Base-by-base conservation (phyloP, 2,888 invertebrate species). In the Drosophila nr. perissopoda region DNA sequence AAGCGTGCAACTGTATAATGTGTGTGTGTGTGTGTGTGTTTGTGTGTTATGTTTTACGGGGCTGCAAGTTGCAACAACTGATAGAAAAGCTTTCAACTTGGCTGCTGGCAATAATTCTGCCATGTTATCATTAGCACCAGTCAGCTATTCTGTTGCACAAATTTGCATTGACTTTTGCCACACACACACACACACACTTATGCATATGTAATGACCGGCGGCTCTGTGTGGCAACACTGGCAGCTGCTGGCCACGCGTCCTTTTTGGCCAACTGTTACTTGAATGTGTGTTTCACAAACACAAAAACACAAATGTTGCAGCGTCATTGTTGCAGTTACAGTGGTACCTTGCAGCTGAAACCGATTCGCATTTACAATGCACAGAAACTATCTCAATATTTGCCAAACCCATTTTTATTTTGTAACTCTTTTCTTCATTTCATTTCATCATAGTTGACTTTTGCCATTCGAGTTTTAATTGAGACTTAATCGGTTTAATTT, bases 191-290 rank as follows among this genome's bases (percentile, higher is more conserved):
- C 25, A 21, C 25, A 48, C n/a, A 49, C 33, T 40, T 56, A n/a
- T 57, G 57, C 40, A 40, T 31, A 21, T 40, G 21, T 25, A 21
- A 73, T 73, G 73, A 45, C 73, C 68, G 51, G 59, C 60, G 75
- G 63, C 69, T 49, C 40, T 29, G 34, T 42, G 49, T 58, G 62
- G 67, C 74, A 74, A 59, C 62, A 21, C 58, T 57, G 73, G 34
- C 80, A 69, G 80, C 77, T 80, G 78, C 80, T 60, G 71, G 53
- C 56, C 74, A 75, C 76, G 76, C 76, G 74, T 53, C 57, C 48
- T 25, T 27, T 36, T 18, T 36, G 64, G 69, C 89, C 89, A 84
- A 87, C 89, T 83, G 83, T 89, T 80, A 38, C 64, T 61, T 33
- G 16, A 25, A 18, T 27, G 21, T 33, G 13, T 33, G 33, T 33